These are phyloP conservation scores for Varanus komodoensis DNA, from an alignment of 2,113 vertebrate species.

Conservation along the genomic window DNA sequence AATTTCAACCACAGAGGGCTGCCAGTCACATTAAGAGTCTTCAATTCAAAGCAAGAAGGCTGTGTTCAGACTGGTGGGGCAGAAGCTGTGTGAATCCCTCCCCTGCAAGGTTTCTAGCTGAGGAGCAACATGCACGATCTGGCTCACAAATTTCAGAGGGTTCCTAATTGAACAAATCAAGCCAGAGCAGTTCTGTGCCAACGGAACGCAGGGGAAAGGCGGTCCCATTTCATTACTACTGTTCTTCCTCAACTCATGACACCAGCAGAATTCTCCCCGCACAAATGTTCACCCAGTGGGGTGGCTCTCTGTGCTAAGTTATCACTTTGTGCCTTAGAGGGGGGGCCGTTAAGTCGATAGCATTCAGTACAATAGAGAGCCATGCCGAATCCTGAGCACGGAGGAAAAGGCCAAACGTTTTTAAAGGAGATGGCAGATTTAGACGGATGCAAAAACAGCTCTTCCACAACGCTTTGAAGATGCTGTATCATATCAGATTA, in stretches of 20 bases:
- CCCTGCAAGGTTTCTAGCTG: background rate
- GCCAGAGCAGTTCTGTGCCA: conserved; percentile 9
- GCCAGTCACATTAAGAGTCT: background rate
- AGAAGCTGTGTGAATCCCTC: background rate
- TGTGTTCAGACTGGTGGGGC: background rate
- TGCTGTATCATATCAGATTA: conserved; percentile 16
- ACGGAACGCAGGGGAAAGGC: background rate
- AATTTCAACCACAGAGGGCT: background rate
- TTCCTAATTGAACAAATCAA: conserved; percentile 46
- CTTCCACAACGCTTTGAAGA: conserved; percentile 51
- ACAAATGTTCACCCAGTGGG: conserved; percentile 53
- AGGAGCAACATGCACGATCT: conserved; percentile 1
- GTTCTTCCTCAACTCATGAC: conserved; percentile 44
- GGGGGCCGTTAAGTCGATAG: conserved; percentile 42
- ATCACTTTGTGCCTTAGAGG: conserved; percentile 33
- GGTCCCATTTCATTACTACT: conserved; percentile 41
- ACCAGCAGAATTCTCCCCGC: conserved; percentile 42
- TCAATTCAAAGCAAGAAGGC: background rate
- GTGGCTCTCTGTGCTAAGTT: background rate
- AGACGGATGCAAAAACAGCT: conserved; percentile 54
- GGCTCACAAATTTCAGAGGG: conserved; percentile 15
- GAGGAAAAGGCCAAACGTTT: conserved; percentile 24
- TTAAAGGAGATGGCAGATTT: conserved; percentile 60
- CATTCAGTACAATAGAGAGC: conserved; percentile 19
- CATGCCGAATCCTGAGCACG: conserved; percentile 31